Base-by-base conservation (phyloP, 2,113 vertebrate genomes). In the Tympanuchus pallidicinctus region DNA sequence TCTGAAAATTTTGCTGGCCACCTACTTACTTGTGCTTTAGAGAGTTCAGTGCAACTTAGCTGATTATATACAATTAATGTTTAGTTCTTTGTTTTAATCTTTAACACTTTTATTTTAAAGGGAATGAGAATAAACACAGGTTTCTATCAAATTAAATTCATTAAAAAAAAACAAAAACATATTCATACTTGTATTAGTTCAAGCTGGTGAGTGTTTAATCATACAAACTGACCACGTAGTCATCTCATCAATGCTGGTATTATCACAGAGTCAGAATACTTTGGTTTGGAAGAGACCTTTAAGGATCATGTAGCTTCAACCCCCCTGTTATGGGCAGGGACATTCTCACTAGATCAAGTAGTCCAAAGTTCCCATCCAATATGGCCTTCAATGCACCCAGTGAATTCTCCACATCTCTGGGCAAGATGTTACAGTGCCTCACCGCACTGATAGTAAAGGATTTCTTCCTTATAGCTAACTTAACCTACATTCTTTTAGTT, bases 1-100 rank as follows among this genome's bases (percentile, higher is more conserved):
- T 21, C 34, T 70, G 32, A 17, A 74, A 30, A 43, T 4, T 76
- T 61, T 47, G 1, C 43, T 77, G 28, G 1, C 42, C 79, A 12
- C 0, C 14, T 80, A 28, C 0, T 59, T 72, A 5, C 28, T 77
- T n/a, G 20, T 25, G 30, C 8, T 48, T 8, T 57, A 3, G 2
- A 66, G 12, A 43, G 6, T 57, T 89, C 47, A 63, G 10, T 22
- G 17, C 9, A 71, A 22, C 13, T 65, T 87, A 38, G 14, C 4
- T 87, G 11, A 8, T 85, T 48, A 59, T 19, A 10, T 78, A 59
- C 30, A 82, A 71, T 43, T 17, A 22, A 57, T 42, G 7, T 1
- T 93, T 14, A 4, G 16, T 59, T 82, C 36, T n/a, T 24, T 63
- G 27, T 38, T 48, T 72, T 79, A 48, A 27, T 59, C 10, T 59